Evolutionary conservation across 2,113 vertebrate genomes (phyloP).

Genomic region (Mastomys natalensis): DNA sequence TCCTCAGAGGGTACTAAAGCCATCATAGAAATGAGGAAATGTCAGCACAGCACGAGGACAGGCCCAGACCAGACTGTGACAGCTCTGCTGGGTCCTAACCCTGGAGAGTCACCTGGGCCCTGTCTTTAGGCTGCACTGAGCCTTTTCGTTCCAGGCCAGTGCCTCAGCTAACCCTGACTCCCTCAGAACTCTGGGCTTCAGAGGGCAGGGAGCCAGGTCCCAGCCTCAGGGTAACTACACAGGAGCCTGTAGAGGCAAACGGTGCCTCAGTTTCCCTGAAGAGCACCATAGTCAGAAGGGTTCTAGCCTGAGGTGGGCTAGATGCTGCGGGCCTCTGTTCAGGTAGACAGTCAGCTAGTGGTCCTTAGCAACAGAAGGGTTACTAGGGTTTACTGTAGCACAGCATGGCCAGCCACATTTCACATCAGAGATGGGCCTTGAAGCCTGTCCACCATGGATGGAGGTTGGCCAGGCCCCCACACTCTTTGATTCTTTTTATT

Average conservation of each 20-base stretch:
- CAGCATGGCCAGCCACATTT: neutral
- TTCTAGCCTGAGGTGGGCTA: no score
- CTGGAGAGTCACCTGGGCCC: neutral
- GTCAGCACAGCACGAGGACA: rapidly evolving
- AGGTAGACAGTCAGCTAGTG: neutral
- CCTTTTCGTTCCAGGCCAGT: rapidly evolving
- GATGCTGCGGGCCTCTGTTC: neutral
- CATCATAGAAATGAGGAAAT: neutral
- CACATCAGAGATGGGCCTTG: neutral
- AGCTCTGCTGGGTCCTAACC: neutral
- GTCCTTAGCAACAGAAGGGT: neutral
- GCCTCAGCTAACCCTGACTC: neutral
- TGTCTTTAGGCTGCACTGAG: neutral
- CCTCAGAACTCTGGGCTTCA: neutral
- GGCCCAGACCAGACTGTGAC: neutral
- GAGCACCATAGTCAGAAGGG: neutral
- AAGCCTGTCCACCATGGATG: rapidly evolving
- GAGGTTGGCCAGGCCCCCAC: neutral
- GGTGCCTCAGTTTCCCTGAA: neutral
- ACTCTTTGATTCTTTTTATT: neutral
- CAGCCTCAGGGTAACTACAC: neutral
- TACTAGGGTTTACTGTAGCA: neutral
- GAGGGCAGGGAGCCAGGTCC: neutral
- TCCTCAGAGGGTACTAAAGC: neutral
- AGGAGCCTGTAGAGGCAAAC: neutral